Evolutionary conservation across 2,888 invertebrate species (phyloP).

Genomic region (Mimumesa dahlbomi): DNA sequence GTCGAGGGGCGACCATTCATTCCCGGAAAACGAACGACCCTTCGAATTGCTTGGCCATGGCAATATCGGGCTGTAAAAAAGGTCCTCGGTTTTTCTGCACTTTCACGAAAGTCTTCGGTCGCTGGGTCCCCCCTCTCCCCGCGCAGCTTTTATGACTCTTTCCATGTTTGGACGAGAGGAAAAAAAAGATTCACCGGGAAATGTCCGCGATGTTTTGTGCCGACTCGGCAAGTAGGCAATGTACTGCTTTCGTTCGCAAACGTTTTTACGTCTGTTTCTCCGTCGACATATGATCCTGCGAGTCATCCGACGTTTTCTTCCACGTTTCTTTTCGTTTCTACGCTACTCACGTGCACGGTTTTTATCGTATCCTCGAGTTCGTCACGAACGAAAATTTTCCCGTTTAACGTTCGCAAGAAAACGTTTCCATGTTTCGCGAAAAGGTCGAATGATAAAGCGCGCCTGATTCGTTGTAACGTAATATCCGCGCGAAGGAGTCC

Average conservation of each 20-base stretch:
- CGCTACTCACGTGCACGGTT: no score
- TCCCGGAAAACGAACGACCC: slow-evolving; percentile 56
- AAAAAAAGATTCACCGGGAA: slow-evolving; percentile 43
- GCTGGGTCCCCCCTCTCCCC: neutral
- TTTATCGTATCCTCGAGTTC: no score
- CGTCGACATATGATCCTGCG: neutral
- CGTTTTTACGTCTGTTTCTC: neutral
- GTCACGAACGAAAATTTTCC: neutral
- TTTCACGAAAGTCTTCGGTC: slow-evolving; percentile 45
- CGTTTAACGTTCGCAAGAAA: no score
- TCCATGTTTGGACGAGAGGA: slow-evolving; percentile 29
- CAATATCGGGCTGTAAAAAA: slow-evolving; percentile 61
- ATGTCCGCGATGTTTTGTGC: slow-evolving; percentile 33
- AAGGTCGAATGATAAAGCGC: slow-evolving; percentile 57
- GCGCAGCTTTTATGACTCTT: slow-evolving; percentile 47
- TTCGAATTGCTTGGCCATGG: slow-evolving; percentile 47
- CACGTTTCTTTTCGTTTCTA: no score
- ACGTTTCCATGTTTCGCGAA: slow-evolving; percentile 19
- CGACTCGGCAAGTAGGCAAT: neutral
- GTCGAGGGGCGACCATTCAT: slow-evolving; percentile 54
- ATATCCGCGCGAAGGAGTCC: slow-evolving; percentile 50
- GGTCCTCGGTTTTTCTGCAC: slow-evolving; percentile 55
- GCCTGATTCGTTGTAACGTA: slow-evolving; percentile 37
- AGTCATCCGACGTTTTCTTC: neutral
- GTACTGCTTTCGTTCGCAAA: slow-evolving; percentile 1